Evolutionary conservation across 2,888 invertebrate species (phyloP), one percentile per base, ranked within the genome.

Genomic region (Leuctra nigra): DNA sequence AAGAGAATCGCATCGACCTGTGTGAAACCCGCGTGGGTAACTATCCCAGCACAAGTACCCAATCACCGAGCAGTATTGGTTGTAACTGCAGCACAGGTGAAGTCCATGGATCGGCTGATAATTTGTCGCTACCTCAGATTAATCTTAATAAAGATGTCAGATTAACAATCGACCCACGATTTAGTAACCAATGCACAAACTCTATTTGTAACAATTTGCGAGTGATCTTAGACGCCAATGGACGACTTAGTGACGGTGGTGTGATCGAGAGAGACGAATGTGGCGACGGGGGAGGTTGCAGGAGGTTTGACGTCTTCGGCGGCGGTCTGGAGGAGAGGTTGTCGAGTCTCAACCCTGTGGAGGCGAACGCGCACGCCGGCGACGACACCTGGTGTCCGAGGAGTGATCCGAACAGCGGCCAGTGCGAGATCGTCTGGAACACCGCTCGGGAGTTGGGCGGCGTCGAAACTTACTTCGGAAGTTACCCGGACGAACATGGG

Each of bases 81-180:
- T 50, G 50, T 22, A 50, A 33, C 36, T 50, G 50, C 50, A 50
- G 50, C 22, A 50, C 50, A 4, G 50, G 50, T 35, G 50, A 50
- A 16, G 50, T 50, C 35, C 50, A 50, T 50, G 50, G 50, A 9
- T 50, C 50, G 35, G 35, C 33, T 11, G 50, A 50, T 20, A 50
- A n/a, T 20, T 50, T 50, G 50, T 16, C 50, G 18, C 36, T 50
- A 35, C 50, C 50, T 13, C 16, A 35, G 9, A 20, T 18, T 20
- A 7, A 29, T 44, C 20, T 2, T 11, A 4, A 33, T 7, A 50
- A 35, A 14, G 35, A 50, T 18, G 33, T 13, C 9, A 16, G 50
- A 16, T 16, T 50, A 50, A 14, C 50, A 11, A 7, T 16, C 33
- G 33, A 13, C 13, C 22, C 16, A 22, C n/a, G 29, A 14, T 29